Base-by-base conservation (phyloP, 2,888 invertebrate genomes). In the Drosophila pseudotakahashii region DNA sequence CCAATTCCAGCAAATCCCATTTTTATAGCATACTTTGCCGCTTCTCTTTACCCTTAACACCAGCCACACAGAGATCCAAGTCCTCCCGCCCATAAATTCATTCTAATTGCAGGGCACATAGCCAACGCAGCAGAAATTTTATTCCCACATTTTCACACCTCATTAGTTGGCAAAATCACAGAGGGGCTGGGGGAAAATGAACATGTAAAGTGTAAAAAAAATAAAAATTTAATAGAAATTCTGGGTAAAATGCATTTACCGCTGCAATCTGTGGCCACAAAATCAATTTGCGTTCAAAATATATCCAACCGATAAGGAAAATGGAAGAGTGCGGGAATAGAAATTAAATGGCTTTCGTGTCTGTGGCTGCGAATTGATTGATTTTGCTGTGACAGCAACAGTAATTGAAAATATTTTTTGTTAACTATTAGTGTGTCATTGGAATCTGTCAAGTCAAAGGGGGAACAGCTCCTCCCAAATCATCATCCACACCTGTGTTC, bases 311-410 rank as follows among this genome's bases (percentile, higher is more conserved):
- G 74, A 78, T 61, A 57, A 57, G 48, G 14, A 51, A 37, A n/a
- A 30, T 37, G 59, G 26, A 48, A 23, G 44, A 34, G 39, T 26
- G 70, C 23, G 39, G 58, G 36, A 19, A 54, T 71, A 53, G 41
- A 75, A 88, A 82, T 77, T 81, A 85, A 82, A 82, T 88, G 82
- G 85, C 71, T 77, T 82, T 84, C 73, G 76, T 57, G 41, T 74
- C 55, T 79, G 85, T 81, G 85, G 85, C 55, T 73, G 57, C 71
- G 75, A 87, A 74, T 76, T 81, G 88, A 81, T 82, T 79, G 82
- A 88, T 82, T 82, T 88, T 88, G 82, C 82, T 81, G 85, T 81
- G 88, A 87, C 81, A 88, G 88, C 88, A 82, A 76, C 78, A 74
- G 82, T 82, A 82, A 82, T 82, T 82, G 82, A 79, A 82, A 82